Base-by-base conservation (phyloP, 2,113 vertebrate genomes). In the Xyliphius kryptos region DNA sequence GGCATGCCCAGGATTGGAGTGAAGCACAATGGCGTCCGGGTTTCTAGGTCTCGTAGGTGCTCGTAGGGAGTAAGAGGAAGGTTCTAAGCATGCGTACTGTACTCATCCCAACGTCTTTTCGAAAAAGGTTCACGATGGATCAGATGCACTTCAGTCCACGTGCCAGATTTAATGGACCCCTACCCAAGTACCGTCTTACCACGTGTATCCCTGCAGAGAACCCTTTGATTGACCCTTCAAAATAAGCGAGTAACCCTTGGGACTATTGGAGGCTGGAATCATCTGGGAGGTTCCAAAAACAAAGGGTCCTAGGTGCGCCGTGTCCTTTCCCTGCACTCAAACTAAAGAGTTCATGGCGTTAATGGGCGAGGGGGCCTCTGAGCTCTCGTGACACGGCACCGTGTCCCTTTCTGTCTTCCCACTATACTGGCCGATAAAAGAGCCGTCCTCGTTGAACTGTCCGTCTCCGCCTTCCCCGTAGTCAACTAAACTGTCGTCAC, bases 371-470 rank as follows among this genome's bases (percentile, higher is more conserved):
- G 93, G 94, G 68, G 93, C 92, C 83, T 92, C 94, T 9, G 95
- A 97, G 82, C 93, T 97, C 83, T 96, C 92, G 6, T 90, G 93
- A 74, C 92, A 91, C 88, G 92, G 92, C 1, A 85, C 89, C 2
- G 87, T 88, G 76, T 94, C 92, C 84, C 93, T 93, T 83, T 92
- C 89, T 77, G 92, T 96, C 87, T 91, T 95, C 55, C 94, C 94
- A 63, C 95, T 98, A 75, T 98, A 97, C 72, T 98, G 93, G 79
- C 96, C 96, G 71, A 98, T 98, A 85, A 98, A 98, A 19, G 96
- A 97, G 77, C 96, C 96, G 65, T 98, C 96, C 82, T 98, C 95
- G 81, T 97, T 98, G 90, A 98, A 98, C 79, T 97, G 95, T 67
- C 93, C 92, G 36, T 98, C 97, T 76, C 93, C 96, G 56, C 92